phyloP scores from a whole-genome alignment of 2,113 vertebrate genomes.

The Willisornis vidua region DNA sequence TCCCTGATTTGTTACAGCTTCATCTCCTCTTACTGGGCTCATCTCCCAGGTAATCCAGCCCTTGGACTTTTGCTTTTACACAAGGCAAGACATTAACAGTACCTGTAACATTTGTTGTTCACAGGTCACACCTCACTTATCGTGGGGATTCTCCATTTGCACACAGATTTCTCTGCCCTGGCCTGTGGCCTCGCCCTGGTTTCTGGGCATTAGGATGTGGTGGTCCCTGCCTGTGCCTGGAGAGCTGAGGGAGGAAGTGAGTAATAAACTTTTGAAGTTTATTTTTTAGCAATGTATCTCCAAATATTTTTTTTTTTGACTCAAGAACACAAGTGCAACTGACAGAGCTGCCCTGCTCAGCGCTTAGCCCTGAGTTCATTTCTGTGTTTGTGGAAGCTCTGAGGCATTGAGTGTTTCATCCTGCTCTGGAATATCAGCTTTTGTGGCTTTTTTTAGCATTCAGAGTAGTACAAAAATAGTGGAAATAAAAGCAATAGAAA shows the following conservation, averaged over 20 bases:
- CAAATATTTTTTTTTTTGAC: not conserved
- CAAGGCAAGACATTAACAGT: not conserved
- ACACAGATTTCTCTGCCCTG: not conserved
- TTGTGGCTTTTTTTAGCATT: not conserved
- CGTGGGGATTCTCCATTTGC: not conserved
- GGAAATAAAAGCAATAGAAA: not conserved
- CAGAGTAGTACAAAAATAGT: not conserved
- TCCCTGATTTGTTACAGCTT: not conserved
- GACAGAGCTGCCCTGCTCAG: not conserved
- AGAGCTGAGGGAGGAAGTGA: not conserved
- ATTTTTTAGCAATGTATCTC: not conserved
- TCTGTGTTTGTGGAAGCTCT: not conserved
- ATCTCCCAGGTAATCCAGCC: not conserved
- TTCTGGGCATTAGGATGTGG: not conserved
- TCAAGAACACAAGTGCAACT: not conserved
- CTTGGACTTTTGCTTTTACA: not conserved
- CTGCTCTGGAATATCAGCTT: not conserved
- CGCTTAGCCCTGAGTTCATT: not conserved
- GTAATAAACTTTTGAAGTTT: not conserved
- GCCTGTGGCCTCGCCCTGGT: not conserved
- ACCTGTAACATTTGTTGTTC: not conserved
- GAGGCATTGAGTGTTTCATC: not conserved
- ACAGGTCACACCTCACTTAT: not conserved
- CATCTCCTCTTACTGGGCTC: not conserved
- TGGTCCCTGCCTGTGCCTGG: not conserved